Conservation (phyloP, 2,888 invertebrate genomes). For the Stenoptilia bipunctidactyla region DNA sequence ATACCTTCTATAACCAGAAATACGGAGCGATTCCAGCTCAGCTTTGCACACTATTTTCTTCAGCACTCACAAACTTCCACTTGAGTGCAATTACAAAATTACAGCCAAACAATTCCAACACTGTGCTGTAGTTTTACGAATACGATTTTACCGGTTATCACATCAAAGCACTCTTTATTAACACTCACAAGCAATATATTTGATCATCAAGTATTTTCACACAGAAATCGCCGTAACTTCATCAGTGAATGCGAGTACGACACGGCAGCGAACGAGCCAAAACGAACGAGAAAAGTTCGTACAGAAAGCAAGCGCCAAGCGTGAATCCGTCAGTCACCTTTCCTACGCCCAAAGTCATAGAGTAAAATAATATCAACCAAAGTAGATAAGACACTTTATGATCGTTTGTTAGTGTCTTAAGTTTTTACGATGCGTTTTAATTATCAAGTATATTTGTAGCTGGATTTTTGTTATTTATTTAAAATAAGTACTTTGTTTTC, state of each 20-base stretch:
- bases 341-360: constrained; percentile 14
- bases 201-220: constrained; percentile 47
- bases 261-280: constrained; percentile 54
- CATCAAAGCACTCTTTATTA: constrained; percentile 37
- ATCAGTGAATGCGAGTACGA: constrained; percentile 62
- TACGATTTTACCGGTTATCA: constrained; percentile 23
- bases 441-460: no score
- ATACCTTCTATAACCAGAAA: constrained; percentile 37
- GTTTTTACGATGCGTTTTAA: no score
- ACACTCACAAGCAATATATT: constrained; percentile 28
- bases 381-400: background rate
- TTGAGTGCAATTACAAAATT: constrained; percentile 30
- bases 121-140: constrained; percentile 19
- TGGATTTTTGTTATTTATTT: no score
- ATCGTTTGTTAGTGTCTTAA: no score
- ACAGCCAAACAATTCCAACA: constrained; percentile 39
- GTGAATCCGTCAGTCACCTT: constrained; percentile 27
- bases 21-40: constrained; percentile 31
- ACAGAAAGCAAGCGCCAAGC: constrained; percentile 33
- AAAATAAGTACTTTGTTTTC: no score
- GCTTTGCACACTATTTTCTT: constrained; percentile 46
- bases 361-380: background rate
- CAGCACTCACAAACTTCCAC: constrained; percentile 47
- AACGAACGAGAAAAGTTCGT: constrained; percentile 34
- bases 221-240: constrained; percentile 42